Conservation (phyloP, 2,888 invertebrate genomes). For the Nephrotoma guestfalica region DNA sequence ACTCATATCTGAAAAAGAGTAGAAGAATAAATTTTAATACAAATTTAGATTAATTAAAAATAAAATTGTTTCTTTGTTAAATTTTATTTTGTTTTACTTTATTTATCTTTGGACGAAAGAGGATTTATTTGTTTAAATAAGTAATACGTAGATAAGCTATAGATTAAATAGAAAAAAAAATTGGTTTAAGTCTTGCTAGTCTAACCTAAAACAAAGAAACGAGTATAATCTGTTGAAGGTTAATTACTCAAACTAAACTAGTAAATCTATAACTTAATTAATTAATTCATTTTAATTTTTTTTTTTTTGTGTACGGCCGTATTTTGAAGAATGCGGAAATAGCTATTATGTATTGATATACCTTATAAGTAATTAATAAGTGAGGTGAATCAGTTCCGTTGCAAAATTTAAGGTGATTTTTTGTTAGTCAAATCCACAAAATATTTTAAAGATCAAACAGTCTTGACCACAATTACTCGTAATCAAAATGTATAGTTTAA, state of each 20-base stretch:
- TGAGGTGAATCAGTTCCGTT: background rate
- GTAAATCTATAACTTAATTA: too few species aligned
- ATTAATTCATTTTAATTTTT: too few species aligned
- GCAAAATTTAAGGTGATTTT: background rate
- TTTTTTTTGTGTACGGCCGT: too few species aligned
- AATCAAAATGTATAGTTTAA: background rate
- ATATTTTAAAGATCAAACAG: background rate
- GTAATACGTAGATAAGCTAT: background rate
- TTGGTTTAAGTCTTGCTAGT: background rate
- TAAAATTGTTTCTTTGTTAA: background rate
- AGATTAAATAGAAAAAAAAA: background rate
- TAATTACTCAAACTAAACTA: background rate
- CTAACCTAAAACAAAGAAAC: background rate
- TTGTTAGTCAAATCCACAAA: background rate
- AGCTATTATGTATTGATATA: too few species aligned
- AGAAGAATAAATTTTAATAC: conserved; percentile 10
- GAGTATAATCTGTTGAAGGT: background rate
- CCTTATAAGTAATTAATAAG: background rate
- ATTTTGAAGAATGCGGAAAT: too few species aligned
- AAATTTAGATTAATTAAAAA: background rate
- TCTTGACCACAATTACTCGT: background rate
- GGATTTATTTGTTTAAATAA: background rate
- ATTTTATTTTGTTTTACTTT: background rate
- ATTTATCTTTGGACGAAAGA: background rate
- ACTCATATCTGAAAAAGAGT: conserved; percentile 8